Base-by-base conservation (phyloP, 1,140 invertebrate species). In the Muscidifurax raptorellus region DNA sequence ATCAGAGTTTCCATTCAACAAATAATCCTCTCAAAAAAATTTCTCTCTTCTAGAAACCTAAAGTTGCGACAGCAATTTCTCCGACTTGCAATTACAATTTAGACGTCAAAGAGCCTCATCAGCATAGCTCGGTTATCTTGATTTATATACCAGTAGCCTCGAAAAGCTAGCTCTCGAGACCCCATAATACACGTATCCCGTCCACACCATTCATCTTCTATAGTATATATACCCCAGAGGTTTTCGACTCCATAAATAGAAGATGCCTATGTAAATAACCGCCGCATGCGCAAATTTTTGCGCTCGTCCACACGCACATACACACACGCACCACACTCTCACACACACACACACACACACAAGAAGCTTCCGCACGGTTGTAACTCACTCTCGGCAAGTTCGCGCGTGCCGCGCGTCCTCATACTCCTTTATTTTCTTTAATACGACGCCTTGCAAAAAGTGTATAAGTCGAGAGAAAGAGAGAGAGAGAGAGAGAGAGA, bases 221-320 rank as follows among this genome's bases (percentile, higher is more conserved):
- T 47, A 40, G 6, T 13, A 1, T 52, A 25, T n/a, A 72, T 28
- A 22, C 36, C 22, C 52, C 2, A 40, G n/a, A 25, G 47, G 77
- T 79, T 59, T 59, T 59, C 52, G 52, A 59, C 52, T 59, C 30
- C 77, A 79, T 79, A 79, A 79, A 79, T 40, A 79, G 59, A 30
- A 25, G 30, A 40, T 22, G 27, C 27, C 77, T 79, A 67, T 79
- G 77, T 79, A 79, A 79, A 79, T 79, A 79, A 30, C 12, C 66
- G 66, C 12, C 66, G 66, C 66, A 69, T 69, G 0, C 12, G 66
- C 66, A 27, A 69, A 30, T 69, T 30, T 30, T 59, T 18, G 52
- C 52, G 52, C 52, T 40, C 36, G 18, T 18, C 4, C 18, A 59
- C 18, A n/a, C 22, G n/a, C 52, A 22, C 52, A 59, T 22, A 22